phyloP scores from a whole-genome alignment of 2,113 vertebrate genomes.

The Tautogolabrus adspersus region DNA sequence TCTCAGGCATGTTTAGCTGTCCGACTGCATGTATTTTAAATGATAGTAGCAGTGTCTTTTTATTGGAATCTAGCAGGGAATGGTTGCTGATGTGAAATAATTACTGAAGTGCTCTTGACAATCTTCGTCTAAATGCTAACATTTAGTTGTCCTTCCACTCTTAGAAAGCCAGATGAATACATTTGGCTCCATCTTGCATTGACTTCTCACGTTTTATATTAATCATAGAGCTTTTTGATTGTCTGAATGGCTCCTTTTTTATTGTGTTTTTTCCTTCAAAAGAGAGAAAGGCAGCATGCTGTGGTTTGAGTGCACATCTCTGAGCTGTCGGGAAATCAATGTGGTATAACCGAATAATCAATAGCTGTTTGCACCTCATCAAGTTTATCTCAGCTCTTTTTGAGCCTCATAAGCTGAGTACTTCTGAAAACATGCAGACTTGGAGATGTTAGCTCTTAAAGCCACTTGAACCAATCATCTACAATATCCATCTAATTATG shows the following conservation, averaged over 20 bases:
- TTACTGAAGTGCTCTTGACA: slow-evolving; percentile 26
- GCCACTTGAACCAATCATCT: no score
- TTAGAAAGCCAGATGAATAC: background rate
- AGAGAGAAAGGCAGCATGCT: background rate
- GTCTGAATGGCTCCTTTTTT: background rate
- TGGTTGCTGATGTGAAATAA: slow-evolving; percentile 1
- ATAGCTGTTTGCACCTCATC: background rate
- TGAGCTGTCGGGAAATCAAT: background rate
- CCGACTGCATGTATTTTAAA: background rate
- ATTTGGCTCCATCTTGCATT: background rate
- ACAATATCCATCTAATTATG: no score
- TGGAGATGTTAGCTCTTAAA: background rate
- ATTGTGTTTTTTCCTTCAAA: background rate
- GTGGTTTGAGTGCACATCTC: background rate
- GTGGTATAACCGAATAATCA: background rate
- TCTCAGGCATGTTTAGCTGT: background rate
- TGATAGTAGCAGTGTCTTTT: background rate
- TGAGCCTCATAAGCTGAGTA: background rate
- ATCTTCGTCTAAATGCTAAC: background rate
- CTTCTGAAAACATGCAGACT: background rate
- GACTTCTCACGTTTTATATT: slow-evolving; percentile 18
- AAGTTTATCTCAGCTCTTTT: slow-evolving; percentile 2
- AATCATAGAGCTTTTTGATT: slow-evolving; percentile 4
- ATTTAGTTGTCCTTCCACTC: background rate
- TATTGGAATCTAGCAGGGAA: background rate